A percentile compares a stretch with the other conserved stretches of the same genome.
Conservation (phyloP, 2,888 invertebrate genomes). For the Drosophila pegasa region DNA sequence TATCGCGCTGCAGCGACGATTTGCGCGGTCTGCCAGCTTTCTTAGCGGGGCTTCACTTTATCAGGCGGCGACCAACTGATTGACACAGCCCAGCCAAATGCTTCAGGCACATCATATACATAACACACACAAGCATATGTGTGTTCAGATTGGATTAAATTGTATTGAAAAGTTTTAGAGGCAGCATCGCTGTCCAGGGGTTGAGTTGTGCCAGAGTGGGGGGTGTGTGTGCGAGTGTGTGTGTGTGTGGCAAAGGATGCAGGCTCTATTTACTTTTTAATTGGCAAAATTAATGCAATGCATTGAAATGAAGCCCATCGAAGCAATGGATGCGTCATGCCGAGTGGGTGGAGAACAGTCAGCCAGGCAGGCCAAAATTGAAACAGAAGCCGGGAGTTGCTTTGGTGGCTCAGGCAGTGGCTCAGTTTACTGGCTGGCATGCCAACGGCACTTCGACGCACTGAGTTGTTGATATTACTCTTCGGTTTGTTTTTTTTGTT, state of each 20-base stretch:
- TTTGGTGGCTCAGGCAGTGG: constrained; percentile 11
- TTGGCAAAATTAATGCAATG: constrained; percentile 81
- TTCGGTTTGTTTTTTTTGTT: constrained; percentile 17
- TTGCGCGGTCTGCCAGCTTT: constrained; percentile 8
- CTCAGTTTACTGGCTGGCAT: constrained; percentile 35
- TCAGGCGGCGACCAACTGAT: constrained; percentile 25
- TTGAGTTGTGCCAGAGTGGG: not conserved
- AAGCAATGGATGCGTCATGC: constrained; percentile 10
- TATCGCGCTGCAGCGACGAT: not conserved
- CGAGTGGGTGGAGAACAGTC: constrained; percentile 3
- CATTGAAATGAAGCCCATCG: constrained; percentile 77
- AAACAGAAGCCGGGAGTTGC: constrained; percentile 32
- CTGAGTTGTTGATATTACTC: constrained; percentile 47
- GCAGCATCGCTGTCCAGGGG: not conserved
- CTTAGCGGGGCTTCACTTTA: constrained; percentile 44
- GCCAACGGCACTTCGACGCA: constrained; percentile 60
- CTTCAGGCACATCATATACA: constrained; percentile 3
- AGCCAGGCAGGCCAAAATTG: constrained; percentile 23
- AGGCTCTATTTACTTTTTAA: constrained; percentile 81
- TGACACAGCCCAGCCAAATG: constrained; percentile 28
- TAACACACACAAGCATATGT: not conserved
- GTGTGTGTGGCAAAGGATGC: constrained; percentile 64
- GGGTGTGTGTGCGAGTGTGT: constrained; percentile 5
- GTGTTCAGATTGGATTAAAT: constrained; percentile 57
- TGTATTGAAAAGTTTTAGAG: constrained; percentile 68